Percentiles rank a stretch among this genome's conserved stretches.
These are phyloP conservation scores for Sinodicranocentrus sp. DNA, from an alignment of 2,888 invertebrate genomes.

Conservation along the genomic window DNA sequence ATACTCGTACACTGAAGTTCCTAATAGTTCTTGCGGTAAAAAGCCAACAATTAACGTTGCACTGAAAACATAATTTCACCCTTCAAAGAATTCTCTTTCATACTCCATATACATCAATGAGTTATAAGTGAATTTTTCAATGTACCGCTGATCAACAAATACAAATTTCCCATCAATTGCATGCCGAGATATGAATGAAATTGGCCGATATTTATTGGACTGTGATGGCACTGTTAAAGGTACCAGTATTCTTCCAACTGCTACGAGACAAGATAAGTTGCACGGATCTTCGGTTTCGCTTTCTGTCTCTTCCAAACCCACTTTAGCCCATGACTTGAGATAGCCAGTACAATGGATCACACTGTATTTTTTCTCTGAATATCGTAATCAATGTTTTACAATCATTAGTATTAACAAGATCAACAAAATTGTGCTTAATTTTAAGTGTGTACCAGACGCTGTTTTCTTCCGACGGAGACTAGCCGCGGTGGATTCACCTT, in stretches of 20 bases:
- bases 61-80: conserved; percentile 80
- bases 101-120: too few relatives aligned
- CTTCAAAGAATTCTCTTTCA: neutral
- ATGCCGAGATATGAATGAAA: conserved; percentile 91
- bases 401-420: neutral
- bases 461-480: conserved; percentile 80
- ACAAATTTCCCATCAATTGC: conserved; percentile 94
- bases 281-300: conserved; percentile 84
- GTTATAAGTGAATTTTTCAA: neutral
- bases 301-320: conserved; percentile 86
- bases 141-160: conserved; percentile 93
- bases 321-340: conserved; percentile 93
- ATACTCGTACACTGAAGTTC: conserved; percentile 96
- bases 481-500: conserved; percentile 82
- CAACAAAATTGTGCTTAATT: too few relatives aligned
- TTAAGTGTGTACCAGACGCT: conserved; percentile 31
- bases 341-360: conserved; percentile 96
- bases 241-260: conserved; percentile 88
- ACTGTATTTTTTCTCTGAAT: conserved; percentile 88
- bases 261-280: conserved; percentile 92
- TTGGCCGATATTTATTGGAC: conserved; percentile 81
- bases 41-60: conserved; percentile 93
- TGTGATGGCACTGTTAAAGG: conserved; percentile 78
- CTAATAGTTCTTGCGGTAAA: conserved; percentile 94
- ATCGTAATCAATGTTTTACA: neutral